Percentiles rank a stretch among this genome's conserved stretches.
phyloP scores from a whole-genome alignment of 1,140 invertebrate species.

The Camponotus floridanus region DNA sequence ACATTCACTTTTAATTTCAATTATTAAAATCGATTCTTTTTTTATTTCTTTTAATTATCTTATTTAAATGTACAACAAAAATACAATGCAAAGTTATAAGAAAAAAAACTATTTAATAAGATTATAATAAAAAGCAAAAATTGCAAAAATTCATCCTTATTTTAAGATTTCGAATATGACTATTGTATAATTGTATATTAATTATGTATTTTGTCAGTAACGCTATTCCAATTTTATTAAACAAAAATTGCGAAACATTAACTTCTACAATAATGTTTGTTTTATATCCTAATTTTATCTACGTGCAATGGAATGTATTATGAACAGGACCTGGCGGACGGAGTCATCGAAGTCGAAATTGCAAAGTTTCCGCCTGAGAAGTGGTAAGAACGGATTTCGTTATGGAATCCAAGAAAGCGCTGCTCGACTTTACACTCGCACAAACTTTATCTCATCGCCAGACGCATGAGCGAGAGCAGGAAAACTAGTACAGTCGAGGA shows the following conservation, averaged over 20 bases:
- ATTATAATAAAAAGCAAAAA: too few species aligned
- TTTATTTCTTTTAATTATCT: not conserved
- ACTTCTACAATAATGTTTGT: not conserved
- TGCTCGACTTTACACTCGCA: slow-evolving; percentile 43
- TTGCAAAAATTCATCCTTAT: too few species aligned
- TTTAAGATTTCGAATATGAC: too few species aligned
- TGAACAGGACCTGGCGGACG: not conserved
- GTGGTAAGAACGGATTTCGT: slow-evolving; percentile 63
- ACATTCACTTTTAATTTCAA: not conserved
- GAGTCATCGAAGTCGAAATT: slow-evolving; percentile 42
- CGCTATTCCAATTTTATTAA: not conserved
- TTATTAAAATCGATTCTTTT: not conserved
- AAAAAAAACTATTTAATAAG: too few species aligned
- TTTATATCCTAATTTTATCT: slow-evolving; percentile 35
- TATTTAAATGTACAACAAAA: too few species aligned
- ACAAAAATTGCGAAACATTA: not conserved
- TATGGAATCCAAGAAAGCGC: slow-evolving; percentile 58
- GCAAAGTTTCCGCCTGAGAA: slow-evolving; percentile 54
- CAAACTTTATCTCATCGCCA: slow-evolving; percentile 45
- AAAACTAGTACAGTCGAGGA: slow-evolving; percentile 48
- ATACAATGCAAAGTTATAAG: too few species aligned
- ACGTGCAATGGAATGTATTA: not conserved
- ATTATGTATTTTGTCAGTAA: not conserved
- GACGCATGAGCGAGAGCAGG: not conserved
- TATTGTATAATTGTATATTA: not conserved